Base-by-base conservation (phyloP, 2,797 vertebrate genomes). In the Crocodylus rhombifer region DNA sequence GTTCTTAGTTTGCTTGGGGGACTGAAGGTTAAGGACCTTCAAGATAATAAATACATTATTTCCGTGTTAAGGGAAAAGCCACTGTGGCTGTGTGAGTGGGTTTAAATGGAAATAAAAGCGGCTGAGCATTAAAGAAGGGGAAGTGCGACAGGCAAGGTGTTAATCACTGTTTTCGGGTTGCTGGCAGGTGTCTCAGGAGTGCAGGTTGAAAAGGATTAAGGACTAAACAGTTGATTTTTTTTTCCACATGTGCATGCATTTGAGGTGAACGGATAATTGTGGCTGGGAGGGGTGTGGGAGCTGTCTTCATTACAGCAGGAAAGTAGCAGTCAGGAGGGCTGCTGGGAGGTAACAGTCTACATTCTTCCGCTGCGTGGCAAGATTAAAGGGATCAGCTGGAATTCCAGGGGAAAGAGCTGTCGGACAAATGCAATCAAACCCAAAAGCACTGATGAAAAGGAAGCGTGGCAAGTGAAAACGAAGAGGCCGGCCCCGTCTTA, bases 241-340 rank as follows among this genome's bases (percentile, higher is more conserved):
- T 89, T 90, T 90, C 42, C 33, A 25, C 42, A 7, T 42, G 57
- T 83, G 85, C 91, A 71, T 15, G 4, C 89, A 75, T 91, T 77
- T 57, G 88, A 89, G 88, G 89, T 92, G 93, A 84, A 76, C 1
- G 87, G 89, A 77, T 30, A 4, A 76, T 82, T 91, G 91, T 36
- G 88, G 85, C 92, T 63, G 61, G 77, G 85, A 94, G 78, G 78
- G 61, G 87, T 79, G 91, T 77, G 95, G 93, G 93, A 96, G 81
- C 85, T n/a, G 11, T 90, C 88, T 93, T 89, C 87, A 63, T 94
- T 95, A 93, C 60, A 91, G 90, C 90, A 88, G 86, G 92, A 94
- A 84, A 93, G 88, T 60, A 96, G 93, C 90, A 94, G 85, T 93
- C 90, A 71, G 88, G 92, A 91, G 88, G 92, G 95, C 94, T 94